These are phyloP conservation scores for Hoplostethus mediterraneus DNA, from an alignment of 2,797 vertebrate species.

Conservation along the genomic window DNA sequence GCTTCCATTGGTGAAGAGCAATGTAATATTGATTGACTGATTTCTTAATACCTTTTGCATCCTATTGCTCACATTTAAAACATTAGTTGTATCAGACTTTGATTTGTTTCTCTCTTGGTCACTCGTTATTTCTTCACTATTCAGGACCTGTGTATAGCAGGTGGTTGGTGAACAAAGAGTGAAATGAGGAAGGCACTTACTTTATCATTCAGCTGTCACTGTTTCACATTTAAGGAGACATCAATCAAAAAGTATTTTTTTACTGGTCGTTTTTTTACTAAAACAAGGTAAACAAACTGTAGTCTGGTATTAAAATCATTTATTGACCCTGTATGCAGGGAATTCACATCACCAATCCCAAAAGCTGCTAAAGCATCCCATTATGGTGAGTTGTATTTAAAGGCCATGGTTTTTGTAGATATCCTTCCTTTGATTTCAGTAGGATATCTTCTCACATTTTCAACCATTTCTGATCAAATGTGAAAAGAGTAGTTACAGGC, in stretches of 20 bases:
- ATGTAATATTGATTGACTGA: background rate
- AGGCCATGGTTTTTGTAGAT: background rate
- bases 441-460: background rate
- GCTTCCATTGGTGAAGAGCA: background rate
- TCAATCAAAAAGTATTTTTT: background rate
- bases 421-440: background rate
- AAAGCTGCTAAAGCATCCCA: background rate
- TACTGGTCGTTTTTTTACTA: background rate
- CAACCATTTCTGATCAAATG: background rate
- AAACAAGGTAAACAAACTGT: background rate
- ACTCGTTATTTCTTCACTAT: background rate
- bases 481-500: background rate
- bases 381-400: background rate
- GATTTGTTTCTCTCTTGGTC: background rate
- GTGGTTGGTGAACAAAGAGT: background rate
- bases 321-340: background rate
- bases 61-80: background rate
- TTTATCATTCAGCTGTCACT: background rate
- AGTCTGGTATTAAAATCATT: background rate
- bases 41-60: background rate
- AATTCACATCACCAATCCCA: background rate
- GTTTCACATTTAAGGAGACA: background rate
- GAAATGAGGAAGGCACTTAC: background rate
- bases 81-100: background rate
- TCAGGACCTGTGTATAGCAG: too few species aligned